These are phyloP conservation scores for Urocitellus parryii DNA, from an alignment of 2,113 vertebrate species.

Conservation along the genomic window DNA sequence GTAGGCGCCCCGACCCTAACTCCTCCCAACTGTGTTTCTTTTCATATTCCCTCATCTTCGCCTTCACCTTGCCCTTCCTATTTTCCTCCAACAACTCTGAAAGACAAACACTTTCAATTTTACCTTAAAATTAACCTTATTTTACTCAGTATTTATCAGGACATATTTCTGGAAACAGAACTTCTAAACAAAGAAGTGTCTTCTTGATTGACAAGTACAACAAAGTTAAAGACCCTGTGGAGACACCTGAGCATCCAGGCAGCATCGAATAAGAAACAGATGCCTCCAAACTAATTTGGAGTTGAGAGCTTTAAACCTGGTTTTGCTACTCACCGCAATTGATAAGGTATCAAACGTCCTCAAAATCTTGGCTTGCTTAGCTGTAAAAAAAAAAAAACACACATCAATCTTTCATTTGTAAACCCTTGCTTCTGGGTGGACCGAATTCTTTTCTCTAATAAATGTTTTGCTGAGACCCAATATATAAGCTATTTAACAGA, in stretches of 20 bases:
- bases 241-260: background rate
- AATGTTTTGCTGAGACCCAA: background rate
- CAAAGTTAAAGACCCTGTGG: background rate
- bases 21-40: background rate
- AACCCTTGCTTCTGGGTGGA: background rate
- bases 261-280: background rate
- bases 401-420: background rate
- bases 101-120: conserved; percentile 35
- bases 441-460: background rate
- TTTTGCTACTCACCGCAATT: background rate
- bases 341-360: background rate
- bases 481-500: background rate
- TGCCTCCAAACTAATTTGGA: background rate
- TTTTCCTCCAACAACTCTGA: background rate
- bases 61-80: background rate
- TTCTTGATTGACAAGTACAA: background rate
- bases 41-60: background rate
- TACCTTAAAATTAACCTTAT: background rate
- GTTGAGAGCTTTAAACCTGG: background rate
- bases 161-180: background rate
- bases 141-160: conserved; percentile 15
- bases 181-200: background rate
- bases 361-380: background rate
- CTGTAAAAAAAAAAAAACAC: background rate
- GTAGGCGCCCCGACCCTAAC: no score